These are phyloP conservation scores for Betta splendens DNA, from an alignment of 2,797 vertebrate genomes.

Conservation along the genomic window DNA sequence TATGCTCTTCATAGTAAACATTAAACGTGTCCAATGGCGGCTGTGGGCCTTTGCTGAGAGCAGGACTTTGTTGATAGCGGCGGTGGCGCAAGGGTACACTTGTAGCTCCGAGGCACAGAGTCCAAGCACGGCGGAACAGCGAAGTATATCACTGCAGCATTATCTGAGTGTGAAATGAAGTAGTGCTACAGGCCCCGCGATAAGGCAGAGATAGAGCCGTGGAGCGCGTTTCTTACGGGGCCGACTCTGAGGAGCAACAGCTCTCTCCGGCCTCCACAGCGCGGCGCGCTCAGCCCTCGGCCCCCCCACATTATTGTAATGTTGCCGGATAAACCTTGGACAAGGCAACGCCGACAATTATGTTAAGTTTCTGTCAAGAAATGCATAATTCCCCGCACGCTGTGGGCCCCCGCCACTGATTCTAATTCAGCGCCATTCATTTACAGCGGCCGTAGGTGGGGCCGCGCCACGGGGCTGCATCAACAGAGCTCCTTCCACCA, in stretches of 20 bases:
- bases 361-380: constrained; percentile 60
- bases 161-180: constrained; percentile 67
- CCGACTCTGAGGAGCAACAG: constrained; percentile 59
- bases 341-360: constrained; percentile 43
- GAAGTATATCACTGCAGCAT: constrained; percentile 63
- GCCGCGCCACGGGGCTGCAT: constrained; percentile 24
- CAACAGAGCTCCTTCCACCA: not conserved
- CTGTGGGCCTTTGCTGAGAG: constrained; percentile 64
- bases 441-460: constrained; percentile 32
- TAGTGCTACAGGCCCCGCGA: constrained; percentile 61
- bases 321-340: constrained; percentile 60
- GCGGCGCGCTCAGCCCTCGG: constrained; percentile 42
- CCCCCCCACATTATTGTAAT: constrained; percentile 42
- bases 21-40: constrained; percentile 72
- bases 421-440: constrained; percentile 45
- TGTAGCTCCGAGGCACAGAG: constrained; percentile 62
- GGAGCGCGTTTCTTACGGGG: constrained; percentile 63
- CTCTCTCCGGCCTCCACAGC: constrained; percentile 58
- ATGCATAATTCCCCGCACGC: constrained; percentile 49
- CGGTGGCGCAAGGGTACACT: constrained; percentile 41
- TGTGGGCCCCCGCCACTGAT: constrained; percentile 40
- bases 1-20: constrained; percentile 79
- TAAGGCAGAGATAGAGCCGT: constrained; percentile 64
- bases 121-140: constrained; percentile 51
- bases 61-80: constrained; percentile 59